phyloP scores from a whole-genome alignment of 2,888 invertebrate species.

The Lasiommata megera region DNA sequence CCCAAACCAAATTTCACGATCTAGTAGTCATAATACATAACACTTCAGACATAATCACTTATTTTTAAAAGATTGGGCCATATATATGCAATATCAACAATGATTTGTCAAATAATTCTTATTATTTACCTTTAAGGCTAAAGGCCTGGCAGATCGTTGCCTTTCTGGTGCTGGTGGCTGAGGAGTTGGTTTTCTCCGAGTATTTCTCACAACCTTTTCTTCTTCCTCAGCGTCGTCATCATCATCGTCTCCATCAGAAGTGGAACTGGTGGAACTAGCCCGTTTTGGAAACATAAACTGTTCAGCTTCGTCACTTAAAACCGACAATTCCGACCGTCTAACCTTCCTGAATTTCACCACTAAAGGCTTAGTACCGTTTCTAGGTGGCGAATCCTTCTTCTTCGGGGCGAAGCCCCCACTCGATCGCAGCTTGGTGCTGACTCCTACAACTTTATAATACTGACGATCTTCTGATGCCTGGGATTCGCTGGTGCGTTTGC shows the following conservation, averaged over 20 bases:
- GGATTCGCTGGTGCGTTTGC: slow-evolving; percentile 48
- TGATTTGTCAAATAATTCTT: no score
- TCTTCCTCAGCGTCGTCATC: slow-evolving; percentile 39
- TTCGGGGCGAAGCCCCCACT: slow-evolving; percentile 70
- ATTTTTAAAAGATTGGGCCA: no score
- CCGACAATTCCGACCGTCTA: slow-evolving; percentile 86
- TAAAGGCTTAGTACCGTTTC: slow-evolving; percentile 79
- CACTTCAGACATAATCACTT: no score
- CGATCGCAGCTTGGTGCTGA: slow-evolving; percentile 85
- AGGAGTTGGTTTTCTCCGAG: slow-evolving; percentile 65
- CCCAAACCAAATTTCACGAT: no score
- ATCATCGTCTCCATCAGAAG: slow-evolving; percentile 79
- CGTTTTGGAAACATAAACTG: slow-evolving; percentile 92
- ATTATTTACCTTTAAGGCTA: slow-evolving; percentile 57
- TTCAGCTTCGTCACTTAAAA: slow-evolving; percentile 91
- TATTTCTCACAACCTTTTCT: slow-evolving; percentile 52
- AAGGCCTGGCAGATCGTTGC: slow-evolving; percentile 60
- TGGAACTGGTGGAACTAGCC: slow-evolving; percentile 79
- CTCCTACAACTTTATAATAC: slow-evolving; percentile 87
- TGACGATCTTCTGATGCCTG: slow-evolving; percentile 59
- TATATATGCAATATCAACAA: no score
- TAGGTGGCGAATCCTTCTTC: slow-evolving; percentile 64
- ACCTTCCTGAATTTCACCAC: slow-evolving; percentile 89
- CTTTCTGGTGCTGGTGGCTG: slow-evolving; percentile 51
- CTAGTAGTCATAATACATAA: no score